Evolutionary conservation across 1,140 invertebrate genomes (phyloP), one percentile per base, ranked within the genome.

Genomic region (Centruroides vittatus): DNA sequence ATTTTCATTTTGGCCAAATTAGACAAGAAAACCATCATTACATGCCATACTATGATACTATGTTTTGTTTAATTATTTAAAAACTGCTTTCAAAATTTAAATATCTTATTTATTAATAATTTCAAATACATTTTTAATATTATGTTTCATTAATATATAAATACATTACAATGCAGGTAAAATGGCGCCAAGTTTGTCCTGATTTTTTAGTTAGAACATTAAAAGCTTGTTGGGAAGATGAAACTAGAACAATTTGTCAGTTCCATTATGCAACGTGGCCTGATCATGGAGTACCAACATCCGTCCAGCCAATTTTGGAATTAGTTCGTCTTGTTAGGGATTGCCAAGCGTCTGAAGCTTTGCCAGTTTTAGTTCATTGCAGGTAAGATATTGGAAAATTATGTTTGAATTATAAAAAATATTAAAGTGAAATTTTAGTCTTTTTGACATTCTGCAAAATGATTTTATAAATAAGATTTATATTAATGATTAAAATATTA

Each of bases 301-400:
- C 77, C n/a, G 78, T 80, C 12, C 68, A 73, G 49, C 78, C 79
- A 47, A 70, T 81, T 52, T 67, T 81, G 36, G 79, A 81, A 61
- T 77, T 82, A 71, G 76, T 81, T 13, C 70, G 77, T 23, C 68
- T 78, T 8, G 78, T 81, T 62, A 68, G 81, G 47, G 78, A 80
- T 65, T 78, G 78, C 47, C 77, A 80, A 66, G 72, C 74, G 12
- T 75, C 75, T 23, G 76, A 79, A 68, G 77, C 76, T 9, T 66
- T 76, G 10, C 81, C 81, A 3, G 74, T 83, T 41, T 68, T 83
- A 9, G 75, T 83, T 49, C 81, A 83, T 68, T 83, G 81, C 70
- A 65, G 63, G 63, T 65, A 48, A 41, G 8, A 41, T 23, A 23
- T 23, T 23, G 23, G 23, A 23, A 23, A 23, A 23, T 23, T 23